Percentiles rank a stretch among this genome's conserved stretches.
Conservation (phyloP, 2,113 vertebrate species). For the Noctilio leporinus region DNA sequence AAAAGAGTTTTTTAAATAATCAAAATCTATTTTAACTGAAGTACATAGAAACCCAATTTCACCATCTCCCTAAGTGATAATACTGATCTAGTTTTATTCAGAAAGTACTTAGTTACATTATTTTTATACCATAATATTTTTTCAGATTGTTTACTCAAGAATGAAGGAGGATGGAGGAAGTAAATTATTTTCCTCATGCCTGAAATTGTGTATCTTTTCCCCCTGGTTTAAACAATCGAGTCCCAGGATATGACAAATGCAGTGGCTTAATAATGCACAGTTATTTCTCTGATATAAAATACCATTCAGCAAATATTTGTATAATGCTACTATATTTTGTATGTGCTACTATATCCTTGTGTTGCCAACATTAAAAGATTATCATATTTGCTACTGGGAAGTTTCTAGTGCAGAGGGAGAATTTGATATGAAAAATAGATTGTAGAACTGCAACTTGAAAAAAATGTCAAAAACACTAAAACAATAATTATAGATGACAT, state of each 20-base stretch:
- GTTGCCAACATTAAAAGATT: background rate
- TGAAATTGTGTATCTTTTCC: background rate
- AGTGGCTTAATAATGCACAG: background rate
- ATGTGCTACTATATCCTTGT: background rate
- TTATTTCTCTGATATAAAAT: background rate
- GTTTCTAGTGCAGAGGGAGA: background rate
- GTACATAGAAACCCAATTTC: background rate
- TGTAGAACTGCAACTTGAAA: background rate
- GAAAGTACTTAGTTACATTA: background rate
- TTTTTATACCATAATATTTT: background rate
- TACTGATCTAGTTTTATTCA: background rate
- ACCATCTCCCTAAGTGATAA: background rate
- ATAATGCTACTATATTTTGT: no score
- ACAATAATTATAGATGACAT: background rate
- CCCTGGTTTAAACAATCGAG: background rate
- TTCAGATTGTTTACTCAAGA: background rate
- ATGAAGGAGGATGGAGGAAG: background rate
- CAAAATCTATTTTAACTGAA: background rate
- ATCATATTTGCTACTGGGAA: background rate
- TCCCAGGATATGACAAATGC: background rate
- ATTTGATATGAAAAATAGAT: background rate
- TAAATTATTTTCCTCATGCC: background rate
- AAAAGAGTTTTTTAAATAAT: background rate
- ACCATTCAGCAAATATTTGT: background rate
- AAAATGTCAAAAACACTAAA: background rate